Evolutionary conservation across 2,113 vertebrate genomes (phyloP).

Genomic region (Brienomyrus longianalis): DNA sequence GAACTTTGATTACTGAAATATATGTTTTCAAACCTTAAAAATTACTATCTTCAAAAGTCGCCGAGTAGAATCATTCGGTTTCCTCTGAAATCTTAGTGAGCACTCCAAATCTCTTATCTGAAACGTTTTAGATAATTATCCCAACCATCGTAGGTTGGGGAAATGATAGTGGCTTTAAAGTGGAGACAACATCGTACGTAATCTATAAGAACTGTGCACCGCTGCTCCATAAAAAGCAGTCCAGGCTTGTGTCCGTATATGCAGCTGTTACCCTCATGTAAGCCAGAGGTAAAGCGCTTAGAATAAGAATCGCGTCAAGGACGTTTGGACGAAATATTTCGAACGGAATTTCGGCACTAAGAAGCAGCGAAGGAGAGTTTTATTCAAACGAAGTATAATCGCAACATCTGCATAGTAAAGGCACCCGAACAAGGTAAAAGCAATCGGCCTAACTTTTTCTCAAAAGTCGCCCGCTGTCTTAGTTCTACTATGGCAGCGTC

Average conservation of each 20-base stretch:
- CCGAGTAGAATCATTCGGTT: not conserved
- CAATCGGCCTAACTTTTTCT: not conserved
- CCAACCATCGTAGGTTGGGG: not conserved
- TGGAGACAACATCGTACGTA: not conserved
- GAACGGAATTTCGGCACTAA: not conserved
- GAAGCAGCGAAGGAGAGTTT: not conserved
- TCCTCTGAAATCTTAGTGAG: not conserved
- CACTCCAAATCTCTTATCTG: not conserved
- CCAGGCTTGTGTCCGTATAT: not conserved
- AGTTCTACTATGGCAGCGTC: slow-evolving; percentile 34
- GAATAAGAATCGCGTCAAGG: not conserved
- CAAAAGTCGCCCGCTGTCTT: not conserved
- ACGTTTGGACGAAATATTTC: not conserved
- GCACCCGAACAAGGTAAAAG: not conserved
- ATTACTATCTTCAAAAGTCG: not conserved
- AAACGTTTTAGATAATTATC: not conserved
- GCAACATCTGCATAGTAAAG: not conserved
- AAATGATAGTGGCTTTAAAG: not conserved
- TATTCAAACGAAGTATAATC: not conserved
- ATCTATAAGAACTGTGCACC: not conserved
- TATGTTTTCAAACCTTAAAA: not conserved
- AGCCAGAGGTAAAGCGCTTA: not conserved
- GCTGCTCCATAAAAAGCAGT: not conserved
- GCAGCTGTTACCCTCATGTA: not conserved
- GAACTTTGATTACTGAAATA: not conserved